Conservation (phyloP, 1,140 invertebrate species). For the Ganaspis sp. region DNA sequence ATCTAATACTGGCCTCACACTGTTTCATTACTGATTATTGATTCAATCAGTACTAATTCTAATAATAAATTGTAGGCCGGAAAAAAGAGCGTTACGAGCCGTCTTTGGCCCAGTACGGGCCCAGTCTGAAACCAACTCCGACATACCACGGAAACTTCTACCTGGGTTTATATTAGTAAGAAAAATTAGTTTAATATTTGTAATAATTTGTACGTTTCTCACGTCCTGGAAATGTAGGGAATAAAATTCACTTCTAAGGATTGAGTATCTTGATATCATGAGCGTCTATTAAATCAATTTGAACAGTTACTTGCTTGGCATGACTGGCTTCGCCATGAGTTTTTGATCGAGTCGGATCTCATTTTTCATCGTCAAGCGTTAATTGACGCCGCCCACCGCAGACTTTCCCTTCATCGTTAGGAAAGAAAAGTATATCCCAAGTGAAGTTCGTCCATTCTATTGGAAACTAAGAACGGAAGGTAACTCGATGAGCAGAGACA, state of each 20-base stretch:
- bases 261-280: conserved; percentile 6
- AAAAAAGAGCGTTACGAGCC: too few relatives aligned
- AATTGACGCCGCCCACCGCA: conserved; percentile 11
- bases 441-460: neutral
- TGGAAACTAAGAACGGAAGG: neutral
- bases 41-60: too few relatives aligned
- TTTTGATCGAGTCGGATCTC: conserved; percentile 25
- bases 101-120: too few relatives aligned
- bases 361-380: conserved; percentile 23
- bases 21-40: too few relatives aligned
- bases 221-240: neutral
- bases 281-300: conserved; percentile 28
- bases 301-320: conserved; percentile 12
- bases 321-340: conserved; percentile 19
- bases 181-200: neutral
- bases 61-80: too few relatives aligned
- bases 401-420: neutral
- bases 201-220: neutral
- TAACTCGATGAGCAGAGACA: neutral
- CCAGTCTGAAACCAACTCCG: too few relatives aligned
- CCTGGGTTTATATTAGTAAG: too few relatives aligned
- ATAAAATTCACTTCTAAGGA: neutral
- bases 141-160: too few relatives aligned
- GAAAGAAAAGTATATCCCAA: conserved; percentile 9
- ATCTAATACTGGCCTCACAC: too few relatives aligned